Evolutionary conservation across 1,140 invertebrate species (phyloP).

Genomic region (Odontomachus brunneus): DNA sequence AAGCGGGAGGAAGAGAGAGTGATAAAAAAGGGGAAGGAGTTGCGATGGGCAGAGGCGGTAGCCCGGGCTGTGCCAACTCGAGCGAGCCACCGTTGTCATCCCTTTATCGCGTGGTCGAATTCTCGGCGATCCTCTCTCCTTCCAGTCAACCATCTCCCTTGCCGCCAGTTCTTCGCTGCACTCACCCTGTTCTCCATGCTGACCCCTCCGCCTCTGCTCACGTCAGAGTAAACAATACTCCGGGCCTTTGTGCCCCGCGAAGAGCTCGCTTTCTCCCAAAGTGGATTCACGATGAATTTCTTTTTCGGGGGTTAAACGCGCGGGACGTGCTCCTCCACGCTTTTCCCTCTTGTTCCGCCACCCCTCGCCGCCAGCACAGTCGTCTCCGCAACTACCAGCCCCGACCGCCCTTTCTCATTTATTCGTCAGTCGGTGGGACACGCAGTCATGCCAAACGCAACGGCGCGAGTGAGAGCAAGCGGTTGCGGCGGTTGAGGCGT

Average conservation of each 20-base stretch:
- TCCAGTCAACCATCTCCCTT: slow-evolving; percentile 5
- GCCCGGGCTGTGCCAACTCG: slow-evolving; percentile 54
- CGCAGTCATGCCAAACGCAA: slow-evolving; percentile 51
- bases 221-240: slow-evolving; percentile 70
- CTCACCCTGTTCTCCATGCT: background rate
- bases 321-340: slow-evolving; percentile 37
- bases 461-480: background rate
- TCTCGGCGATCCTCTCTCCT: slow-evolving; percentile 54
- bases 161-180: slow-evolving; percentile 2
- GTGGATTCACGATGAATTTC: slow-evolving; percentile 69
- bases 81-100: slow-evolving; percentile 62
- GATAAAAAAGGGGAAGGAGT: background rate
- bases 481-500: background rate
- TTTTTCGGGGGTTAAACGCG: slow-evolving; percentile 67
- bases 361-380: background rate
- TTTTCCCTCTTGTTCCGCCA: slow-evolving; percentile 24
- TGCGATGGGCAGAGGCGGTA: background rate
- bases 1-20: background rate
- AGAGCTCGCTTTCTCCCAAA: slow-evolving; percentile 60
- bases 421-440: slow-evolving; percentile 22
- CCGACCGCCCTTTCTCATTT: slow-evolving; percentile 43
- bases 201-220: background rate
- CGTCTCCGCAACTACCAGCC: too few species aligned
- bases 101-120: slow-evolving; percentile 70
- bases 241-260: slow-evolving; percentile 57